phyloP scores from a whole-genome alignment of 2,888 invertebrate species.

The Tachystola acroxantha region DNA sequence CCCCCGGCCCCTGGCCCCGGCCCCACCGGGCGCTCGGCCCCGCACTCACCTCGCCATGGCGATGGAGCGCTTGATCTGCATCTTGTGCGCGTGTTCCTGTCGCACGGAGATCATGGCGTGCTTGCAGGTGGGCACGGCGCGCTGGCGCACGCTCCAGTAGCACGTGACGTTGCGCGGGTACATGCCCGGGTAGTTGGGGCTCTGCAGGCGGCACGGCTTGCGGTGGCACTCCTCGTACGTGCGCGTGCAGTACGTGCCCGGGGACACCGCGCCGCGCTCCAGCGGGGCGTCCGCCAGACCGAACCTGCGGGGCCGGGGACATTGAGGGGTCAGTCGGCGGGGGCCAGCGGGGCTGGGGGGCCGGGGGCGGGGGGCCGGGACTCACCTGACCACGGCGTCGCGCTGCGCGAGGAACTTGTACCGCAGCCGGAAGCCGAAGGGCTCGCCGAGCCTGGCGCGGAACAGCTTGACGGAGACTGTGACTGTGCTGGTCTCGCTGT shows the following conservation, averaged over 20 bases:
- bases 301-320: conserved; percentile 62
- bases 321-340: not conserved
- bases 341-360: not conserved
- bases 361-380: conserved; percentile 5
- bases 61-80: conserved; percentile 83
- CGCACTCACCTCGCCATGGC: conserved; percentile 78
- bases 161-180: conserved; percentile 92
- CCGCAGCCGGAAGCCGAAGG: conserved; percentile 88
- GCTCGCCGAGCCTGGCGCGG: conserved; percentile 83
- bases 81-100: conserved; percentile 85
- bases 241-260: conserved; percentile 89
- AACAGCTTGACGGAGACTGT: conserved; percentile 90
- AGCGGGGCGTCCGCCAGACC: conserved; percentile 86
- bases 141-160: conserved; percentile 91
- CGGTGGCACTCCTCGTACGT: conserved; percentile 92
- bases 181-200: conserved; percentile 94
- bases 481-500: conserved; percentile 93
- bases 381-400: conserved; percentile 85
- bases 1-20: not conserved
- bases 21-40: not conserved
- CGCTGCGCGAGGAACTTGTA: conserved; percentile 90
- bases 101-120: conserved; percentile 93
- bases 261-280: conserved; percentile 90
- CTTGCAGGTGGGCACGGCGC: conserved; percentile 91
- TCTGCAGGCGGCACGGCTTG: conserved; percentile 91